phyloP scores from a whole-genome alignment of 2,888 invertebrate genomes.

The Amphipoea lucens region DNA sequence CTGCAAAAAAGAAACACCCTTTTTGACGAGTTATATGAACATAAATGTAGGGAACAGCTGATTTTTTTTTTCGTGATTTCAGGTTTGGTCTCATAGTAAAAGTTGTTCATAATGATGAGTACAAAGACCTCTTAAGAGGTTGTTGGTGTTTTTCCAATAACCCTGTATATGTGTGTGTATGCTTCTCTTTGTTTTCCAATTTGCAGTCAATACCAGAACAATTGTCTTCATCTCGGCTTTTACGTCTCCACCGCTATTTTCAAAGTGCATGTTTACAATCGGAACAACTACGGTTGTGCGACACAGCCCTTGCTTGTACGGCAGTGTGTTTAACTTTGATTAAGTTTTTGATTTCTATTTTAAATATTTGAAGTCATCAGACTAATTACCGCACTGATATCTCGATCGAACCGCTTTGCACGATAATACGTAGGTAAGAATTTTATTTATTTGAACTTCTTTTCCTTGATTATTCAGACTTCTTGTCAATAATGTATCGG shows the following conservation, averaged over 20 bases:
- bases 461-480: constrained; percentile 21
- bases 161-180: not conserved
- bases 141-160: too few relatives aligned
- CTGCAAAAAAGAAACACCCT: too few relatives aligned
- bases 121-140: too few relatives aligned
- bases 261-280: not conserved
- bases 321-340: not conserved
- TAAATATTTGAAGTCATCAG: not conserved
- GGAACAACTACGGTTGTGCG: not conserved
- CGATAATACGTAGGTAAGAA: constrained; percentile 11
- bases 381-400: constrained; percentile 15
- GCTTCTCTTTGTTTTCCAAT: not conserved
- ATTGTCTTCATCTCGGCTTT: not conserved
- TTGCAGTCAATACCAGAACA: too few relatives aligned
- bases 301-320: not conserved
- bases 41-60: too few relatives aligned
- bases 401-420: constrained; percentile 25
- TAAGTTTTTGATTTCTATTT: not conserved
- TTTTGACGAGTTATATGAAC: too few relatives aligned
- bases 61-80: too few relatives aligned
- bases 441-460: constrained; percentile 10
- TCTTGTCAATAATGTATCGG: too few relatives aligned
- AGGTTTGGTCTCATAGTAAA: too few relatives aligned
- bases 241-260: not conserved
- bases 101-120: too few relatives aligned